Conservation (phyloP, 2,797 vertebrate genomes). For the Bradypus variegatus region DNA sequence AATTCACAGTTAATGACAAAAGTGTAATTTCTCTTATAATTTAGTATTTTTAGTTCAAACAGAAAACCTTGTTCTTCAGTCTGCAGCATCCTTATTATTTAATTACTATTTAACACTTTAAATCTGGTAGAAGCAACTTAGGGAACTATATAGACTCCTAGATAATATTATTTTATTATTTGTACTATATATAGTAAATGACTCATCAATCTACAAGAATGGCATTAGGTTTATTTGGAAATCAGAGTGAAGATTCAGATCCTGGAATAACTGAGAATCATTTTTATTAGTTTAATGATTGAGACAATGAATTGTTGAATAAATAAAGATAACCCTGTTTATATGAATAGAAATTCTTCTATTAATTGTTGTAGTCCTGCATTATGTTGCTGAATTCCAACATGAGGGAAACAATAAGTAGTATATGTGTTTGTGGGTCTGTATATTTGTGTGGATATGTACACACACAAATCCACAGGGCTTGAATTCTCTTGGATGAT, state of each 20-base stretch:
- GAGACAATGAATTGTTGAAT: neutral
- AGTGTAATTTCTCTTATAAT: neutral
- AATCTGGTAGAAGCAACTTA: neutral
- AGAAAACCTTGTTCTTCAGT: neutral
- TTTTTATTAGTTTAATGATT: neutral
- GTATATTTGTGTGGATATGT: neutral
- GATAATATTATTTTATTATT: neutral
- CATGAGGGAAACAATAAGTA: neutral
- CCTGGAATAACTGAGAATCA: neutral
- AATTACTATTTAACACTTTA: neutral
- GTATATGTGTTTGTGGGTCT: neutral
- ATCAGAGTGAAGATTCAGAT: neutral
- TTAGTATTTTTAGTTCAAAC: neutral
- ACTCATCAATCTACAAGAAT: neutral
- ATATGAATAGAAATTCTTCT: neutral
- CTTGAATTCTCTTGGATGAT: neutral
- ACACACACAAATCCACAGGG: accelerated
- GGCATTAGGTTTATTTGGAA: neutral
- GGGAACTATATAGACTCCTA: neutral
- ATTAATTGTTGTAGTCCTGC: neutral
- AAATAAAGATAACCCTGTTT: neutral
- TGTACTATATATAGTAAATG: neutral
- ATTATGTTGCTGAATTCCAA: neutral
- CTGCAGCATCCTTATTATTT: neutral
- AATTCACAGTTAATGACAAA: neutral